These are phyloP conservation scores for Synodontis membranacea DNA, from an alignment of 2,113 vertebrate genomes.

Conservation along the genomic window DNA sequence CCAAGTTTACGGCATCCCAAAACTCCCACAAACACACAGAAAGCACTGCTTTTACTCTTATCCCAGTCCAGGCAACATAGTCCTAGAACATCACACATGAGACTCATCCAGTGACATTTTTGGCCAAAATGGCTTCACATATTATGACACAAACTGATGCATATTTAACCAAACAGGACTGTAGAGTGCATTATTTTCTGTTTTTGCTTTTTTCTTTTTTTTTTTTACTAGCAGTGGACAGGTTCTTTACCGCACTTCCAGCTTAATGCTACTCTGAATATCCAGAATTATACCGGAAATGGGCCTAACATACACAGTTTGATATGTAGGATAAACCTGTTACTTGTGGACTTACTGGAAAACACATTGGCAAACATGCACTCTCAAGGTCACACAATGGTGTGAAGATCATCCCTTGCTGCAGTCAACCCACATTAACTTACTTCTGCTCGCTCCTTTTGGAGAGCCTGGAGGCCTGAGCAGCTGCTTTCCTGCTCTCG, in stretches of 20 bases:
- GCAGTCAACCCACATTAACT: conserved; percentile 57
- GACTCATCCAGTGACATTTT: conserved; percentile 13
- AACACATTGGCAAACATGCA: conserved; percentile 33
- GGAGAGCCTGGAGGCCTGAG: conserved; percentile 67
- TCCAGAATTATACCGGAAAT: background rate
- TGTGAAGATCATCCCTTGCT: conserved; percentile 42
- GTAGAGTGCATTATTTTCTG: background rate
- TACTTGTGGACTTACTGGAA: conserved; percentile 39
- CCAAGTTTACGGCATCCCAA: conserved; percentile 53
- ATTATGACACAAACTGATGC: background rate
- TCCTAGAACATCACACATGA: conserved; percentile 11
- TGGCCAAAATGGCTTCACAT: conserved; percentile 12
- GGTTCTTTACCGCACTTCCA: background rate
- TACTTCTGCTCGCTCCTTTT: conserved; percentile 73
- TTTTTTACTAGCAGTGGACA: background rate
- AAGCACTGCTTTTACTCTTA: conserved; percentile 29
- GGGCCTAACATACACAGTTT: background rate
- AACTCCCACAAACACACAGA: conserved; percentile 51
- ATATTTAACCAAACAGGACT: background rate
- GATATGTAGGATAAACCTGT: conserved; percentile 27
- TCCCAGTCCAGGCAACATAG: conserved; percentile 36
- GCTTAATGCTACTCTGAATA: background rate
- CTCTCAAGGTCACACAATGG: conserved; percentile 32
- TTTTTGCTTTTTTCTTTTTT: background rate
- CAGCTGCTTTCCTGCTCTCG: conserved; percentile 75